Evolutionary conservation across 2,797 vertebrate genomes (phyloP).

Genomic region (Sebastolobus altivelis): DNA sequence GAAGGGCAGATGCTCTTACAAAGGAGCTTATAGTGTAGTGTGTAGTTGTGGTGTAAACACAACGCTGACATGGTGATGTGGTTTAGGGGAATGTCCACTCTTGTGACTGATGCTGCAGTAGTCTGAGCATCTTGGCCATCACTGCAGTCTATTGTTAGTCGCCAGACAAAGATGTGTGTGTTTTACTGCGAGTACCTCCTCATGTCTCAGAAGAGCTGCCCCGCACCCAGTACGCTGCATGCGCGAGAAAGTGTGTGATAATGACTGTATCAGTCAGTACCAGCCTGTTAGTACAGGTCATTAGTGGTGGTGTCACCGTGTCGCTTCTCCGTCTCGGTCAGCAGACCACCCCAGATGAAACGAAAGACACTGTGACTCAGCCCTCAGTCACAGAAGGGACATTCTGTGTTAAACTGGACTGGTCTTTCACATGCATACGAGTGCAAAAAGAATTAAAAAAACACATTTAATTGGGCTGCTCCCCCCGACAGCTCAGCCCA

Average conservation of each 20-base stretch:
- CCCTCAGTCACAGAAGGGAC: slow-evolving; percentile 34
- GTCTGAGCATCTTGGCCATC: slow-evolving; percentile 58
- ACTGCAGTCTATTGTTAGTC: slow-evolving; percentile 69
- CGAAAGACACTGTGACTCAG: slow-evolving; percentile 57
- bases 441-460: neutral
- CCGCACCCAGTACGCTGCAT: slow-evolving; percentile 21
- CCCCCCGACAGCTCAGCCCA: neutral
- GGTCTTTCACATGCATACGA: slow-evolving; percentile 39
- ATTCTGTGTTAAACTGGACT: slow-evolving; percentile 34
- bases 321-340: slow-evolving; percentile 45
- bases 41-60: slow-evolving; percentile 51
- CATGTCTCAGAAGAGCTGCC: slow-evolving; percentile 58
- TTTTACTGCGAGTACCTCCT: slow-evolving; percentile 58
- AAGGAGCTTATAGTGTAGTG: neutral
- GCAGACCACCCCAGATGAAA: slow-evolving; percentile 61
- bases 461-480: slow-evolving; percentile 17
- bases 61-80: slow-evolving; percentile 40
- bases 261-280: slow-evolving; percentile 68
- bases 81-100: slow-evolving; percentile 56
- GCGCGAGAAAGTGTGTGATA: slow-evolving; percentile 35
- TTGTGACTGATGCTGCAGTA: slow-evolving; percentile 55
- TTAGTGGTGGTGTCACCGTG: slow-evolving; percentile 46
- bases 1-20: neutral
- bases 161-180: slow-evolving; percentile 69
- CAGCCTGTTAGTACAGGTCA: slow-evolving; percentile 58